Conservation (phyloP, 2,113 vertebrate species). For the Antigone vipio region DNA sequence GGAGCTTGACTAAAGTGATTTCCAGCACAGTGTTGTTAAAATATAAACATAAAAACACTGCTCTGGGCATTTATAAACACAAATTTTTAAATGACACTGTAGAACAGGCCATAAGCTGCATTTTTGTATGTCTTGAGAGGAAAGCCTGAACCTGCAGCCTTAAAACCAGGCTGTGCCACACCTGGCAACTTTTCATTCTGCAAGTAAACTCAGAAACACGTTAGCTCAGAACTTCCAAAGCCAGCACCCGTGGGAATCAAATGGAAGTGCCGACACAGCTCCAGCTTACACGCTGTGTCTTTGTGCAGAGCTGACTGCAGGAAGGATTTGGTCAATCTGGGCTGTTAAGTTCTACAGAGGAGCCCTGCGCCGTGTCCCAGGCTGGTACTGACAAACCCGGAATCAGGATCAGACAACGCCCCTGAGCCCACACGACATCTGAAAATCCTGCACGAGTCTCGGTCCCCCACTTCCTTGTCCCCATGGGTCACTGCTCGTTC, state of each 20-base stretch:
- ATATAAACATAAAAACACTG: background rate
- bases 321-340: rapidly evolving
- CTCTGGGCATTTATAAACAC: background rate
- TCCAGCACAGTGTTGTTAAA: background rate
- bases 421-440: background rate
- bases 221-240: background rate
- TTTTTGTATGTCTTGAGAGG: background rate
- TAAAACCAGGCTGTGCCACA: background rate
- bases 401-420: background rate
- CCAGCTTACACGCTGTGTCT: background rate
- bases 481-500: too few relatives aligned
- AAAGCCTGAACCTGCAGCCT: background rate
- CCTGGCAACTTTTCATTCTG: too few relatives aligned
- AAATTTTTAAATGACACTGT: background rate
- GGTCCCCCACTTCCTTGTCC: background rate
- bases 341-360: background rate
- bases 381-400: background rate
- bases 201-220: background rate
- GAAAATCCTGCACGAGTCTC: background rate
- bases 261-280: background rate
- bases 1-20: background rate
- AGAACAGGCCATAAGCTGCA: background rate
- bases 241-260: background rate
- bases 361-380: background rate
- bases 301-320: background rate